A percentile compares a stretch with the other conserved stretches of the same genome.
Evolutionary conservation across 2,888 invertebrate genomes (phyloP).

Genomic region (Neoscelio sp.): DNA sequence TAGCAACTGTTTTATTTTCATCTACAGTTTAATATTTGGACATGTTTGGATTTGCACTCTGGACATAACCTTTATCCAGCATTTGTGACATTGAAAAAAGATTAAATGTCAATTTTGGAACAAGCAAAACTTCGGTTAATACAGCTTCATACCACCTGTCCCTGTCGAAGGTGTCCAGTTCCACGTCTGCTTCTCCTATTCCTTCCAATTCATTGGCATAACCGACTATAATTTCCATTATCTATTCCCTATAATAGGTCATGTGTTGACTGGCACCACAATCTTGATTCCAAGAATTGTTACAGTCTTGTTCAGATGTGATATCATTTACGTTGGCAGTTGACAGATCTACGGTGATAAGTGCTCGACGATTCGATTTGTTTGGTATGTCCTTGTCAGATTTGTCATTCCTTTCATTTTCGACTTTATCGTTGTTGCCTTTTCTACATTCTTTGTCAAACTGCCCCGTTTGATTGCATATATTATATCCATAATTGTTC

Average conservation of each 20-base stretch:
- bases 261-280: neutral
- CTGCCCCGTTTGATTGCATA: neutral
- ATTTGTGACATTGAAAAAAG: neutral
- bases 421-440: no score
- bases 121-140: neutral
- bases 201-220: neutral
- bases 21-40: no score
- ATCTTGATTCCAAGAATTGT: neutral
- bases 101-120: neutral
- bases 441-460: neutral
- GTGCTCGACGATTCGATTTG: neutral
- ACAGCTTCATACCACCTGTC: neutral
- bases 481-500: neutral
- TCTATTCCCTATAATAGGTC: neutral
- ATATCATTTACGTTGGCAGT: constrained; percentile 46
- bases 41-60: neutral
- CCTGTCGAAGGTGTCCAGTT: neutral
- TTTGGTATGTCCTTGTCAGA: constrained; percentile 26
- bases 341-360: constrained; percentile 22
- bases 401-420: constrained; percentile 28
- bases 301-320: constrained; percentile 46
- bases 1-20: no score
- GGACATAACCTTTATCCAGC: neutral
- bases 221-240: neutral
- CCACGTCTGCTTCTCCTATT: neutral